A percentile compares a stretch with the other conserved stretches of the same genome.
phyloP scores from a whole-genome alignment of 92 coral and sea anemone genomes.

The Muricea muricata region DNA sequence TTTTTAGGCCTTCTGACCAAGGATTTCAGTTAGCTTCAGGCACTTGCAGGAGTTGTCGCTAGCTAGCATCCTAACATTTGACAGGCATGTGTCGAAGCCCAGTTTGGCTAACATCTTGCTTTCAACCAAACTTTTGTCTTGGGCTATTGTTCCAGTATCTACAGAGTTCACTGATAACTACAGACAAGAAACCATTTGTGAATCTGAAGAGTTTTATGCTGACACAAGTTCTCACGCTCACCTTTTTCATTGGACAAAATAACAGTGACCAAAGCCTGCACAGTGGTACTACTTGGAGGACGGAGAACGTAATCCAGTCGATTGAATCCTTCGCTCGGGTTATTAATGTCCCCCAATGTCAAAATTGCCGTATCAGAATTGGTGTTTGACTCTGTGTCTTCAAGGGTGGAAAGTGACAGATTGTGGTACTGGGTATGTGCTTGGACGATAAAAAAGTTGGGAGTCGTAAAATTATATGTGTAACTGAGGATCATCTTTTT shows the following conservation, averaged over 20 bases:
- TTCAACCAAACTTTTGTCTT: too few relatives aligned
- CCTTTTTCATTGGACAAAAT: slow-evolving; percentile 77
- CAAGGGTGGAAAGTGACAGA: slow-evolving; percentile 58
- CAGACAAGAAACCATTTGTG: too few relatives aligned
- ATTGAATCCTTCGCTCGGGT: background rate
- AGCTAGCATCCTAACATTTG: too few relatives aligned
- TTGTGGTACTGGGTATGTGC: slow-evolving; percentile 77
- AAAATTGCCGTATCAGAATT: slow-evolving; percentile 76
- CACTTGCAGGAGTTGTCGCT: too few relatives aligned
- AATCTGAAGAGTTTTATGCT: too few relatives aligned
- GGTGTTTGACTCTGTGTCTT: slow-evolving; percentile 56
- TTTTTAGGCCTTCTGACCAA: too few relatives aligned
- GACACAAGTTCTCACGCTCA: too few relatives aligned
- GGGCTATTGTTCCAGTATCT: too few relatives aligned
- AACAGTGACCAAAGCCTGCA: slow-evolving; percentile 66
- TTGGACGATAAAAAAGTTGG: slow-evolving; percentile 82
- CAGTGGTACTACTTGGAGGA: slow-evolving; percentile 24
- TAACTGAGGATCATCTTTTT: slow-evolving; percentile 6
- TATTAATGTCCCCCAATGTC: background rate
- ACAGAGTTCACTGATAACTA: too few relatives aligned
- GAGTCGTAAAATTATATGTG: slow-evolving; percentile 42
- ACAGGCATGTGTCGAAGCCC: too few relatives aligned
- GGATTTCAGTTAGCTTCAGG: too few relatives aligned
- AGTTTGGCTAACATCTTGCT: too few relatives aligned
- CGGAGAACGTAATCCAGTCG: slow-evolving; percentile 10